phyloP scores from a whole-genome alignment of 2,113 vertebrate genomes.

The Seriola aureovittata region DNA sequence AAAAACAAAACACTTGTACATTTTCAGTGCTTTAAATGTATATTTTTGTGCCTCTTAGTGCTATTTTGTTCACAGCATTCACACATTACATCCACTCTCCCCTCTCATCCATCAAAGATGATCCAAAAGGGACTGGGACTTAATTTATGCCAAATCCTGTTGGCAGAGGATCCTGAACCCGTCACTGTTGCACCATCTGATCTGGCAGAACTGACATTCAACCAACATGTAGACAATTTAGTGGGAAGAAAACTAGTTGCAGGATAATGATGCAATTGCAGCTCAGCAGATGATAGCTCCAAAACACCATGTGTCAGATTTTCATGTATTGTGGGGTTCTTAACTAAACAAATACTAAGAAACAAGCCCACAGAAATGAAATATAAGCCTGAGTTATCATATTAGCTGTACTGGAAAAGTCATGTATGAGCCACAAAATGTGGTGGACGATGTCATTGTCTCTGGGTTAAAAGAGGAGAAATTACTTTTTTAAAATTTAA shows the following conservation, averaged over 20 bases:
- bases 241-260: constrained; percentile 1
- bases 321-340: constrained; percentile 1
- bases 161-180: constrained; percentile 19
- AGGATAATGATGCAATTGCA: constrained; percentile 22
- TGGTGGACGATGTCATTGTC: background rate
- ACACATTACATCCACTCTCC: constrained; percentile 9
- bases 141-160: constrained; percentile 16
- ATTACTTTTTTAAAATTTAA: background rate
- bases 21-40: background rate
- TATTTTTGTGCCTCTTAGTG: background rate
- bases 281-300: constrained; percentile 10
- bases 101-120: background rate
- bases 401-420: background rate
- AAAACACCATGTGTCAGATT: constrained; percentile 31
- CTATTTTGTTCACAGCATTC: constrained; percentile 2
- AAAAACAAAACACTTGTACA: background rate
- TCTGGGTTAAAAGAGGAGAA: background rate
- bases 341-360: constrained; percentile 13
- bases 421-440: background rate
- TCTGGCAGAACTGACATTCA: constrained; percentile 29
- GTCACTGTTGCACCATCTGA: constrained; percentile 33
- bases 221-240: constrained; percentile 9
- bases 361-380: background rate
- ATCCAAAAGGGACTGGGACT: background rate
- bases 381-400: background rate